These are phyloP conservation scores for Percopsis omiscomaycus DNA, from an alignment of 2,797 vertebrate genomes.

Conservation along the genomic window DNA sequence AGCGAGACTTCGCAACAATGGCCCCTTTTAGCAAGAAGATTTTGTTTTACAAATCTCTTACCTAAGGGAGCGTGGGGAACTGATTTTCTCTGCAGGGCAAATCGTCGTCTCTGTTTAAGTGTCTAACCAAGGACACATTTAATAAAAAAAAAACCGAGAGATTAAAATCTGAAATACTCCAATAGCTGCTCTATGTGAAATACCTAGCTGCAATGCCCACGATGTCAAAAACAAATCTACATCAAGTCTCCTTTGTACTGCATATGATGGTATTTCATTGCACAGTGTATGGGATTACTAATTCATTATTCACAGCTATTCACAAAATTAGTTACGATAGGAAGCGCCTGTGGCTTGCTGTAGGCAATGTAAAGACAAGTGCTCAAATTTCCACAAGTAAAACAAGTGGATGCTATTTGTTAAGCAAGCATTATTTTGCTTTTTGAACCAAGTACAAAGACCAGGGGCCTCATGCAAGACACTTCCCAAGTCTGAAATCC, in stretches of 20 bases:
- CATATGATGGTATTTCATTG: constrained; percentile 24
- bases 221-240: constrained; percentile 6
- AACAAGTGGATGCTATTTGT: constrained; percentile 47
- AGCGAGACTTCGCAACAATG: constrained; percentile 67
- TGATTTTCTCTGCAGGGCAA: constrained; percentile 51
- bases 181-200: constrained; percentile 5
- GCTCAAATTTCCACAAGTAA: constrained; percentile 45
- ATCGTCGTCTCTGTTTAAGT: constrained; percentile 31
- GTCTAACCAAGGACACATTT: constrained; percentile 22
- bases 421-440: constrained; percentile 47
- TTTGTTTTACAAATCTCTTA: constrained; percentile 36
- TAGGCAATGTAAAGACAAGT: constrained; percentile 44
- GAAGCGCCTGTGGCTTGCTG: constrained; percentile 38
- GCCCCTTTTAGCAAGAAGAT: constrained; percentile 55
- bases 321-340: constrained; percentile 59
- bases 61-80: constrained; percentile 33
- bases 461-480: neutral
- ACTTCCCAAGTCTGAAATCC: too few species aligned
- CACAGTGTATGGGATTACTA: constrained; percentile 23
- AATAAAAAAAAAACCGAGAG: constrained; percentile 1
- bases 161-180: neutral
- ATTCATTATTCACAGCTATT: constrained; percentile 53
- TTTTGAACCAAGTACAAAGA: constrained; percentile 32
- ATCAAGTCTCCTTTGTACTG: constrained; percentile 9
- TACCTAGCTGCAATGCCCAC: too few species aligned